Percentiles rank a stretch among this genome's conserved stretches.
These are phyloP conservation scores for Xestia sexstrigata DNA, from an alignment of 2,888 invertebrate species.

Conservation along the genomic window DNA sequence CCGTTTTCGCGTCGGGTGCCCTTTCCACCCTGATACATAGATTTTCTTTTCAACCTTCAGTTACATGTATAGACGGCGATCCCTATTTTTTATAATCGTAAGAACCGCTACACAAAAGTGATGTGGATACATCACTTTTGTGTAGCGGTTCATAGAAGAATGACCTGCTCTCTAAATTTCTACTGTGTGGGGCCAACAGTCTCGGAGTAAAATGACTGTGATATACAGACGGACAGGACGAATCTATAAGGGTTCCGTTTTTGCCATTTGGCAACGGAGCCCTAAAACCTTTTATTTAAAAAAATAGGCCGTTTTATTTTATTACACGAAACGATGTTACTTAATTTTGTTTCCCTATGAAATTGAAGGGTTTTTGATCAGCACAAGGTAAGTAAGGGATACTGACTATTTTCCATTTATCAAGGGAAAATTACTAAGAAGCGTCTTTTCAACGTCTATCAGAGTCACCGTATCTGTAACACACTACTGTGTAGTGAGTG, in stretches of 20 bases:
- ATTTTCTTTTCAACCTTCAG: not conserved
- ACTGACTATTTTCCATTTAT: not conserved
- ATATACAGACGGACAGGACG: not conserved
- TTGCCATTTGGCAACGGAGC: not conserved
- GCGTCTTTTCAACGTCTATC: not conserved
- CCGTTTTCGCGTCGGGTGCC: too few relatives aligned
- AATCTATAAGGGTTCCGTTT: not conserved
- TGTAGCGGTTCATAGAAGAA: not conserved
- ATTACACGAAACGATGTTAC: not conserved
- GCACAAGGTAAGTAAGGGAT: constrained; percentile 2
- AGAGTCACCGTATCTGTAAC: not conserved
- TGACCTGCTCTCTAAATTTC: not conserved
- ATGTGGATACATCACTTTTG: not conserved
- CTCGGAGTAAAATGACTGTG: not conserved
- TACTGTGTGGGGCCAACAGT: not conserved
- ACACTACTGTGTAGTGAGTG: not conserved
- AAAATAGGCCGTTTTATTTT: not conserved
- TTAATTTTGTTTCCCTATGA: not conserved
- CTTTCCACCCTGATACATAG: not conserved
- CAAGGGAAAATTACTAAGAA: not conserved
- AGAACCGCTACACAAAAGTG: too few relatives aligned
- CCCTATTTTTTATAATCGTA: not conserved
- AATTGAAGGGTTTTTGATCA: not conserved
- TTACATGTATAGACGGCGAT: not conserved
- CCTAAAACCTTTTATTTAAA: not conserved